Evolutionary conservation across 2,888 invertebrate species (phyloP).

Genomic region (Andrena minutula): DNA sequence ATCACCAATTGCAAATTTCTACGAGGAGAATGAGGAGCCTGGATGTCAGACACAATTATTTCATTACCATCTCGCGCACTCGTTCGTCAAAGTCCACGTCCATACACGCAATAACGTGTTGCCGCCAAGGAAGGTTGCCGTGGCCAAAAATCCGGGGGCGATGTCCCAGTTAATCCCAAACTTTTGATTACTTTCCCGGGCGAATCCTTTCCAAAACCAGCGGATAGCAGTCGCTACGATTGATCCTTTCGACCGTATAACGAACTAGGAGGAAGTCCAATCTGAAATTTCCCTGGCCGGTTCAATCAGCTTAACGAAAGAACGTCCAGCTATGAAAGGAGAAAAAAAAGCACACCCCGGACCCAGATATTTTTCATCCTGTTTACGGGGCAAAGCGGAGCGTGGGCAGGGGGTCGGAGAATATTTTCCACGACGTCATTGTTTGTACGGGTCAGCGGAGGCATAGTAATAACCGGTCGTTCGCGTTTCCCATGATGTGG

Average conservation of each 20-base stretch:
- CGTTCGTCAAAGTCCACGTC: neutral
- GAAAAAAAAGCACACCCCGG: neutral
- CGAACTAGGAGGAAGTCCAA: constrained; percentile 61
- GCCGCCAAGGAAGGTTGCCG: constrained; percentile 33
- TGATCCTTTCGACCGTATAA: constrained; percentile 61
- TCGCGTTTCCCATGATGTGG: constrained; percentile 37
- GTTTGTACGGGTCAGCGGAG: constrained; percentile 70
- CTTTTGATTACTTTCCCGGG: constrained; percentile 59
- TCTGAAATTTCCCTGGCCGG: constrained; percentile 58
- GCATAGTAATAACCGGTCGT: constrained; percentile 67
- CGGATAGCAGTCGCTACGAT: constrained; percentile 56
- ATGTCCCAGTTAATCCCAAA: constrained; percentile 58
- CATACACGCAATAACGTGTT: neutral
- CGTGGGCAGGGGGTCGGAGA: constrained; percentile 14
- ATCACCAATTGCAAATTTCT: no score
- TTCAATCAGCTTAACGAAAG: constrained; percentile 72
- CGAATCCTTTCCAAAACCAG: constrained; percentile 55
- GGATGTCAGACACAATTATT: constrained; percentile 6
- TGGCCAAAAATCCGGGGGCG: constrained; percentile 50
- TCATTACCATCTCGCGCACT: constrained; percentile 2
- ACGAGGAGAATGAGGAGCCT: no score
- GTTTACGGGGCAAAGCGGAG: constrained; percentile 49
- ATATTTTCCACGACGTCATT: constrained; percentile 70
- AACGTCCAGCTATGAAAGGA: constrained; percentile 37
- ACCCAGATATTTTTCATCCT: constrained; percentile 70